Conservation (phyloP, 2,113 vertebrate species). For the Sclerurus mexicanus region DNA sequence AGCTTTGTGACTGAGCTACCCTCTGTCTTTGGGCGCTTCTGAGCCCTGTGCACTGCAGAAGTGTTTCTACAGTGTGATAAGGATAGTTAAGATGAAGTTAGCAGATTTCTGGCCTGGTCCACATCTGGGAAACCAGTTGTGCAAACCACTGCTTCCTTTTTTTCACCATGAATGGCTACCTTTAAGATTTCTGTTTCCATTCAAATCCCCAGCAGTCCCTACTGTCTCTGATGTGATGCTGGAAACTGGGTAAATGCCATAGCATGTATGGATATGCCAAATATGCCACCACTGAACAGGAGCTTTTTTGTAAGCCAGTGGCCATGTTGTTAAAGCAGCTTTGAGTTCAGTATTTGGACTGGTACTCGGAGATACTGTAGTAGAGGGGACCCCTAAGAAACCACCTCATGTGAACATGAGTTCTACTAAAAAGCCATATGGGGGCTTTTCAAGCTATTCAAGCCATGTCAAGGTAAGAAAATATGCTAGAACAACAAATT, state of each 20-base stretch:
- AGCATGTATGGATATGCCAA: neutral
- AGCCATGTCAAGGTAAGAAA: neutral
- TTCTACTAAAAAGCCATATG: neutral
- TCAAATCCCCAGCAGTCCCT: neutral
- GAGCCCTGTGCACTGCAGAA: neutral
- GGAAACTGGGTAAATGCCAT: neutral
- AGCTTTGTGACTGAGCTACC: neutral
- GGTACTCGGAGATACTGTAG: neutral
- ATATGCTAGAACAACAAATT: neutral
- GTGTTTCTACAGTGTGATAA: neutral
- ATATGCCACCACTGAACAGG: neutral
- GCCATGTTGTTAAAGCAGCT: neutral
- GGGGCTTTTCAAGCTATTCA: accelerated
- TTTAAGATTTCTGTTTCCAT: neutral
- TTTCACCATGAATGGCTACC: accelerated
- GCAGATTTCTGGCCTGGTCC: neutral
- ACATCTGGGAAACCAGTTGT: neutral
- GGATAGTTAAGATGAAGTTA: neutral
- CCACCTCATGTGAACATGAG: accelerated
- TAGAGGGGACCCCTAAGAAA: neutral
- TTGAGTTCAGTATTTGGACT: neutral
- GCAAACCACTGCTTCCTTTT: neutral
- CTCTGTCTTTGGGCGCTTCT: neutral
- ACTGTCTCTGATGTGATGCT: neutral
- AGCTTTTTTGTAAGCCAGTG: neutral